A percentile compares a stretch with the other conserved stretches of the same genome.
Conservation (phyloP, 2,888 invertebrate genomes). For the Lithophane leautieri region DNA sequence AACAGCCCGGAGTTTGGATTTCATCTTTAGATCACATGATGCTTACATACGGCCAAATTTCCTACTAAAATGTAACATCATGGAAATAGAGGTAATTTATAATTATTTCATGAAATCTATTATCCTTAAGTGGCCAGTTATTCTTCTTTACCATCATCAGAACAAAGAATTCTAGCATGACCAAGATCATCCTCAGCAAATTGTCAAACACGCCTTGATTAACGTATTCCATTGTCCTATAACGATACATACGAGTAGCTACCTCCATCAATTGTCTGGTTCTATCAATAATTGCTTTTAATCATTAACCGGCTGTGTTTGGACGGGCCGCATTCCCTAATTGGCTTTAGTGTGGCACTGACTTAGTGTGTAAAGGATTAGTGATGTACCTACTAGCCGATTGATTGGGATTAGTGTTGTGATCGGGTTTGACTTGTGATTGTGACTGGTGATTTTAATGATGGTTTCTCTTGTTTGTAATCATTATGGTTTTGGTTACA, state of each 20-base stretch:
- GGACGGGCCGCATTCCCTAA: slow-evolving; percentile 65
- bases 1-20: too few relatives aligned
- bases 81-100: too few relatives aligned
- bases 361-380: slow-evolving; percentile 67
- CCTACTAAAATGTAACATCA: too few relatives aligned
- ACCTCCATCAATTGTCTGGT: slow-evolving; percentile 50
- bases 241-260: neutral
- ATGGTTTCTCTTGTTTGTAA: neutral
- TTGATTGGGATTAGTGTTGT: slow-evolving; percentile 53
- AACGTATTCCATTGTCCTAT: slow-evolving; percentile 44
- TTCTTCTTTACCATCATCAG: neutral
- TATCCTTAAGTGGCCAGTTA: too few relatives aligned
- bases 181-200: neutral
- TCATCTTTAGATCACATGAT: too few relatives aligned
- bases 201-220: slow-evolving; percentile 45
- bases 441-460: slow-evolving; percentile 6
- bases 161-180: neutral
- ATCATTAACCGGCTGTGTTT: slow-evolving; percentile 75
- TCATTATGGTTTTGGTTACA: neutral
- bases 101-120: too few relatives aligned
- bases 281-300: slow-evolving; percentile 77
- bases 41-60: too few relatives aligned
- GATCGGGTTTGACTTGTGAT: slow-evolving; percentile 5
- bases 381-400: slow-evolving; percentile 51
- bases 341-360: slow-evolving; percentile 65